These are phyloP conservation scores for Coecobrya sp. DNA, from an alignment of 2,888 invertebrate species.

Conservation along the genomic window DNA sequence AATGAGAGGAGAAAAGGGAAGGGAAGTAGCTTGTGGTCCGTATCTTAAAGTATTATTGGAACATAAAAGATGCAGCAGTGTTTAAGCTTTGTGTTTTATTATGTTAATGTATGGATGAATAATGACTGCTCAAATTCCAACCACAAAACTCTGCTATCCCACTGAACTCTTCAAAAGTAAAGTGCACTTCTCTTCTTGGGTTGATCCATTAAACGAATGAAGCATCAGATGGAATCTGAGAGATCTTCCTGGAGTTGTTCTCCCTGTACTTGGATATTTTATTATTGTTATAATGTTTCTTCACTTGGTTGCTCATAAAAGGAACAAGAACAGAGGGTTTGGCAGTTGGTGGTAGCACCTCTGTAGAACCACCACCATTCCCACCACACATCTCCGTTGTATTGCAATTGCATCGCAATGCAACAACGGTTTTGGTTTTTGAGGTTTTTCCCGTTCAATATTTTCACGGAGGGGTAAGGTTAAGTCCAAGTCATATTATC, in stretches of 20 bases:
- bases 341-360: slow-evolving; percentile 29
- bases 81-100: slow-evolving; percentile 36
- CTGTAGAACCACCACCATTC: background rate
- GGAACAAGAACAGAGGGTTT: background rate
- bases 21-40: slow-evolving; percentile 56
- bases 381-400: background rate
- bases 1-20: slow-evolving; percentile 21
- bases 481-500: slow-evolving; percentile 55
- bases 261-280: background rate
- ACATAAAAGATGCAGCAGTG: background rate
- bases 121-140: slow-evolving; percentile 70
- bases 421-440: slow-evolving; percentile 68
- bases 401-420: background rate
- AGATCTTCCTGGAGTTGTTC: slow-evolving; percentile 32
- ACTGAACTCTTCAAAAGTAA: background rate
- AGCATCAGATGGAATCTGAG: slow-evolving; percentile 59
- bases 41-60: slow-evolving; percentile 1
- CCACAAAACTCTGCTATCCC: slow-evolving; percentile 54
- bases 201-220: slow-evolving; percentile 48
- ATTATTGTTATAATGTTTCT: background rate
- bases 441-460: slow-evolving; percentile 60
- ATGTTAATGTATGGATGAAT: slow-evolving; percentile 73
- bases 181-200: background rate
- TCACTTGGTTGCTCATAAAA: background rate
- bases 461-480: slow-evolving; percentile 60